Conservation (phyloP, 2,113 vertebrate genomes). For the Pogona vitticeps region DNA sequence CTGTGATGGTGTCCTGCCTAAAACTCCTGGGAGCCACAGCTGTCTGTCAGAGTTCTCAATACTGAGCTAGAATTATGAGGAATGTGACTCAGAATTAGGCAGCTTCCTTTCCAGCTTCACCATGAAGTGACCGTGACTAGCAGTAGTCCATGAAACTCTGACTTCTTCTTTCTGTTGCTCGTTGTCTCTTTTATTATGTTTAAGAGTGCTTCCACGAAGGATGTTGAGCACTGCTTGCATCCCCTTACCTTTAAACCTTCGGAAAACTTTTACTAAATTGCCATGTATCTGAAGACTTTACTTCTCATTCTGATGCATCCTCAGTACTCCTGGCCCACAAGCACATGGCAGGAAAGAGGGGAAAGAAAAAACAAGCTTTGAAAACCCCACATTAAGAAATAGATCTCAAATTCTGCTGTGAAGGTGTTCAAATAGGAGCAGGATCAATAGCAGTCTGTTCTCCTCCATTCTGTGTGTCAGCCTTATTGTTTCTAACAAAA, state of each 20-base stretch:
- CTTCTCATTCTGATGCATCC: not conserved
- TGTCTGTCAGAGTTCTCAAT: too few relatives aligned
- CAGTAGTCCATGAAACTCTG: too few relatives aligned
- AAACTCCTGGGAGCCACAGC: too few relatives aligned
- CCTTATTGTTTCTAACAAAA: slow-evolving; percentile 78
- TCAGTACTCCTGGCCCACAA: not conserved
- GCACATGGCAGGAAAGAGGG: not conserved
- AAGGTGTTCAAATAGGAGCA: slow-evolving; percentile 74
- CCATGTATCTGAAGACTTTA: not conserved
- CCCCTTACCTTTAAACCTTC: too few relatives aligned
- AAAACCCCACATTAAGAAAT: slow-evolving; percentile 65
- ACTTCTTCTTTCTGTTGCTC: too few relatives aligned
- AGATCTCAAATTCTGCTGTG: slow-evolving; percentile 60
- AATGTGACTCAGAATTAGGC: too few relatives aligned
- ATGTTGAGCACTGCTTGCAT: not conserved
- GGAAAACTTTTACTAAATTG: not conserved
- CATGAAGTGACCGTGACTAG: too few relatives aligned
- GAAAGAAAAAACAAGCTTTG: slow-evolving; percentile 34
- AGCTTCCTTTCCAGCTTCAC: too few relatives aligned
- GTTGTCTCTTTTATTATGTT: not conserved
- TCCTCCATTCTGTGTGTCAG: slow-evolving; percentile 77
- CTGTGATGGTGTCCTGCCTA: too few relatives aligned
- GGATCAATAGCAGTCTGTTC: slow-evolving; percentile 82
- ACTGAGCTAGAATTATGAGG: too few relatives aligned
- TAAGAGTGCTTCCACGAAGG: not conserved